Evolutionary conservation across 2,797 vertebrate species (phyloP).

Genomic region (Diceros bicornis): DNA sequence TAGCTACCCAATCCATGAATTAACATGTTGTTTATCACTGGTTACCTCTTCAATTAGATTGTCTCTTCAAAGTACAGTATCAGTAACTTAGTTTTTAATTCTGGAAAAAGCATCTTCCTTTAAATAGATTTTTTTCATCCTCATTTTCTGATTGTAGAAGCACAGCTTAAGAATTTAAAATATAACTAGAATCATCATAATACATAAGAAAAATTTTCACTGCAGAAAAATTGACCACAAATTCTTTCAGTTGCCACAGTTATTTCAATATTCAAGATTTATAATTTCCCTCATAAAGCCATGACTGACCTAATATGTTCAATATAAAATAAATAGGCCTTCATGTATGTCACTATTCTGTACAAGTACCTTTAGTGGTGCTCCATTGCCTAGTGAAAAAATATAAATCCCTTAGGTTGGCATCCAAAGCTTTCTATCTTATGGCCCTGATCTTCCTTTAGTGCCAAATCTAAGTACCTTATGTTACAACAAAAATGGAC

Average conservation of each 20-base stretch:
- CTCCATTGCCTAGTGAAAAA: not conserved
- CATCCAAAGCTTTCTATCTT: not conserved
- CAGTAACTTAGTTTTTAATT: not conserved
- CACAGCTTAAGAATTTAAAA: slow-evolving; percentile 42
- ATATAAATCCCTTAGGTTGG: not conserved
- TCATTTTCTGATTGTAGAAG: not conserved
- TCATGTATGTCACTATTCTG: not conserved
- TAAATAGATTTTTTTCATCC: not conserved
- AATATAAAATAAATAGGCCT: not conserved
- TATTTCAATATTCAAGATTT: slow-evolving; percentile 16
- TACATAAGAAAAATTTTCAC: not conserved
- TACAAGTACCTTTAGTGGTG: not conserved
- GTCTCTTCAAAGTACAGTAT: not conserved
- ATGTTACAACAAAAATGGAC: no score
- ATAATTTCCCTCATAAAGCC: not conserved
- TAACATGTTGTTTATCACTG: not conserved
- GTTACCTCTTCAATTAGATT: not conserved
- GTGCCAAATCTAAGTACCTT: not conserved
- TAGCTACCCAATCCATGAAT: not conserved
- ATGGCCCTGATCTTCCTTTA: not conserved
- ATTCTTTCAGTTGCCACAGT: not conserved
- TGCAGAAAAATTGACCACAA: not conserved
- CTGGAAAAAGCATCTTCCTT: not conserved
- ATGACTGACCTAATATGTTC: not conserved
- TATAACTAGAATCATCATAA: not conserved